Percentiles rank a stretch among this genome's conserved stretches.
These are phyloP conservation scores for Hypercompe scribonia DNA, from an alignment of 2,888 invertebrate species.

Conservation along the genomic window DNA sequence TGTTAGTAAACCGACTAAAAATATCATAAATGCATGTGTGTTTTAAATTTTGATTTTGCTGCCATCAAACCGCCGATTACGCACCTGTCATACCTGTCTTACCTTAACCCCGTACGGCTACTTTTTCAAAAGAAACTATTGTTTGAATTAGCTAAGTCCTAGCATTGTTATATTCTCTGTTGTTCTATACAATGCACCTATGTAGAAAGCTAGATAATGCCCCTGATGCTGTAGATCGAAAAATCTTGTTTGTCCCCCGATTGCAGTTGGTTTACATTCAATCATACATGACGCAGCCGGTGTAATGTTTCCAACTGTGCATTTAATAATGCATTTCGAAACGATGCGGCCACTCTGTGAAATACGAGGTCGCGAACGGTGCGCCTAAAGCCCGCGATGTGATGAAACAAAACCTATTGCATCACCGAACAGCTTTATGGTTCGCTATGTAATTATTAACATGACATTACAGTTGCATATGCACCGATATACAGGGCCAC, in stretches of 20 bases:
- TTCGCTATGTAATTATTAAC: constrained; percentile 81
- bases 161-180: constrained; percentile 12
- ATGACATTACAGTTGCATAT: constrained; percentile 77
- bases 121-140: constrained; percentile 32
- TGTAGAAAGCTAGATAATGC: constrained; percentile 49
- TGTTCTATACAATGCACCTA: constrained; percentile 5
- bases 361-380: constrained; percentile 82
- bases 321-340: constrained; percentile 85
- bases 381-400: constrained; percentile 77
- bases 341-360: constrained; percentile 83
- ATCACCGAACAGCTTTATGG: constrained; percentile 80
- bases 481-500: constrained; percentile 50
- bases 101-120: constrained; percentile 61
- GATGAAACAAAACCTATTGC: constrained; percentile 84
- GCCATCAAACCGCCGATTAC: constrained; percentile 62
- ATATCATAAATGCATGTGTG: constrained; percentile 66
- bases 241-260: constrained; percentile 54
- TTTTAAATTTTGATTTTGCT: constrained; percentile 67
- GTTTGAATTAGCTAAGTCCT: constrained; percentile 11
- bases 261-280: constrained; percentile 70
- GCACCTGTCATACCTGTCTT: constrained; percentile 71
- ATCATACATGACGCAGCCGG: constrained; percentile 63
- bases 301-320: constrained; percentile 80
- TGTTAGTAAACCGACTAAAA: constrained; percentile 71
- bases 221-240: constrained; percentile 55